Conservation (phyloP, 2,888 invertebrate genomes). For the Hymenopus coronatus region DNA sequence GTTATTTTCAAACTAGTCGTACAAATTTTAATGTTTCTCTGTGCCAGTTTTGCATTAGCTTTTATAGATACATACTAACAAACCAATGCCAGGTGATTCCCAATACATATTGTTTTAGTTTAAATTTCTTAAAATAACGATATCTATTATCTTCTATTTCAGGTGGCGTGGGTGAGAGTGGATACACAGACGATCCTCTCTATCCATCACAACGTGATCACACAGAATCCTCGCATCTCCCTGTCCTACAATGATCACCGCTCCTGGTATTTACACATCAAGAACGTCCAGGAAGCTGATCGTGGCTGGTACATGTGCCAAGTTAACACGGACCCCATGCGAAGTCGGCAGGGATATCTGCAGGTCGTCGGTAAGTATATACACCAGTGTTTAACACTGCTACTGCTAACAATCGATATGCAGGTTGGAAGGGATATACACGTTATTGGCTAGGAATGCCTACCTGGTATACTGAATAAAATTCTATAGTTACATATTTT, state of each 20-base stretch:
- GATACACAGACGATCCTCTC: constrained; percentile 48
- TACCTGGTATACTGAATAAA: too few species aligned
- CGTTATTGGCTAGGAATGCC: too few species aligned
- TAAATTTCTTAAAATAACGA: too few species aligned
- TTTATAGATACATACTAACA: too few species aligned
- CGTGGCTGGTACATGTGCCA: constrained; percentile 44
- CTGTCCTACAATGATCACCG: constrained; percentile 43
- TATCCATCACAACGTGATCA: constrained; percentile 46
- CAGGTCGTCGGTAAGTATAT: constrained; percentile 45
- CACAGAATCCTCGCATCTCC: constrained; percentile 45
- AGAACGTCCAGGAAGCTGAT: constrained; percentile 41
- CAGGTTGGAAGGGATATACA: too few species aligned
- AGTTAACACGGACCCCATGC: constrained; percentile 46
- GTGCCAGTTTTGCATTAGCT: background rate
- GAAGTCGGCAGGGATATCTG: constrained; percentile 44
- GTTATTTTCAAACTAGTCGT: too few species aligned
- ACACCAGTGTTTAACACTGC: too few species aligned
- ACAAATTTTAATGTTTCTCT: too few species aligned
- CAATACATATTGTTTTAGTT: too few species aligned
- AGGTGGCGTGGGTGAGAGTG: constrained; percentile 48
- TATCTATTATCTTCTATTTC: background rate
- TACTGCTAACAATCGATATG: too few species aligned
- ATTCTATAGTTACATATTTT: too few species aligned
- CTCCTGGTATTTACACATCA: constrained; percentile 44
- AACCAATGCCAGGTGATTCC: too few species aligned